Percentiles rank a stretch among this genome's conserved stretches.
phyloP scores from a whole-genome alignment of 2,888 invertebrate species.

The Aricia artaxerxes region DNA sequence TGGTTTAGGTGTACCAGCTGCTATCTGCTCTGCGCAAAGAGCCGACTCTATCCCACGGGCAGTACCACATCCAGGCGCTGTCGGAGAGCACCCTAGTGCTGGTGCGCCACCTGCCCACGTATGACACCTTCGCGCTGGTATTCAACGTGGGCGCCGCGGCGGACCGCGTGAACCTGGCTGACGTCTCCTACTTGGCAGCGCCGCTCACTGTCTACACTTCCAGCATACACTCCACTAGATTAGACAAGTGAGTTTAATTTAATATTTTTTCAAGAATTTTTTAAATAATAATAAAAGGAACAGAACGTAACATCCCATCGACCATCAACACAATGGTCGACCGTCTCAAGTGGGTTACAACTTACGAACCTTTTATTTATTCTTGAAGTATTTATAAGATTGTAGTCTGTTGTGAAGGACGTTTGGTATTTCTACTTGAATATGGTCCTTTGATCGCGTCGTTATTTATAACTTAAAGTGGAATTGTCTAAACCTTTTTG shows the following conservation, averaged over 20 bases:
- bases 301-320: too few relatives aligned
- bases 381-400: not conserved
- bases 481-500: not conserved
- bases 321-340: too few relatives aligned
- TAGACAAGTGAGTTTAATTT: slow-evolving; percentile 45
- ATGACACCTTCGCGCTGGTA: slow-evolving; percentile 56
- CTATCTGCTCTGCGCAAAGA: slow-evolving; percentile 73
- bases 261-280: not conserved
- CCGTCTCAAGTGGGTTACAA: too few relatives aligned
- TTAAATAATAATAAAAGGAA: too few relatives aligned
- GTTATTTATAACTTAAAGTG: slow-evolving; percentile 5
- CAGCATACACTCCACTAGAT: slow-evolving; percentile 52
- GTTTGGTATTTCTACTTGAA: not conserved
- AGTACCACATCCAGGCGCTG: slow-evolving; percentile 61
- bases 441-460: not conserved
- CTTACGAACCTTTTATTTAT: too few relatives aligned
- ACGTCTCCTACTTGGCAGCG: slow-evolving; percentile 46
- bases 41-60: slow-evolving; percentile 54
- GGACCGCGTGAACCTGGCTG: slow-evolving; percentile 57
- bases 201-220: slow-evolving; percentile 51
- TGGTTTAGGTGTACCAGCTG: slow-evolving; percentile 73
- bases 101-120: slow-evolving; percentile 45
- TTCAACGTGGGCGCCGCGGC: slow-evolving; percentile 69
- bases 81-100: slow-evolving; percentile 51
- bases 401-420: slow-evolving; percentile 32